These are phyloP conservation scores for Leptatherina wallacei DNA, from an alignment of 2,797 vertebrate genomes.

Conservation along the genomic window DNA sequence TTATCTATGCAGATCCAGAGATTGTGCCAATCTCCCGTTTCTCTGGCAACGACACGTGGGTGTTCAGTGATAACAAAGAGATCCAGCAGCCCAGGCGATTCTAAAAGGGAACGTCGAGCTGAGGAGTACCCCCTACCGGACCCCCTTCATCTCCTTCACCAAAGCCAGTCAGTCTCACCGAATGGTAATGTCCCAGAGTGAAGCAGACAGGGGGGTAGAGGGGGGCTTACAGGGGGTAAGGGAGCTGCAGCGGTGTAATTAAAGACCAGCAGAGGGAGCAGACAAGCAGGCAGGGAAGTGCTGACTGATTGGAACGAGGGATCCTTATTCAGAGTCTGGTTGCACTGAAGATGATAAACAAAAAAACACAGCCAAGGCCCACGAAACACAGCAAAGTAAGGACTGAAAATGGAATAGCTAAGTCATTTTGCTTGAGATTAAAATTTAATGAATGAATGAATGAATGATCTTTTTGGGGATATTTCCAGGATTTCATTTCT, in stretches of 20 bases:
- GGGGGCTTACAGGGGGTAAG: conserved; percentile 49
- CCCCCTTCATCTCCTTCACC: conserved; percentile 75
- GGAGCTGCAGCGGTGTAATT: conserved; percentile 55
- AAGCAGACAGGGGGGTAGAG: conserved; percentile 56
- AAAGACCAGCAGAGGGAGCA: conserved; percentile 74
- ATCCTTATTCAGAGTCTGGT: conserved; percentile 4
- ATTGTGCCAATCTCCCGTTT: conserved; percentile 27
- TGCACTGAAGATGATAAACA: neutral
- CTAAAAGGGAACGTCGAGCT: conserved; percentile 34
- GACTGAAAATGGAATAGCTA: neutral
- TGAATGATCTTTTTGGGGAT: neutral
- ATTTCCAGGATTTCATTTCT: conserved; percentile 3
- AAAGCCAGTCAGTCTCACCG: conserved; percentile 78
- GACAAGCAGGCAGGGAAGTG: conserved; percentile 11
- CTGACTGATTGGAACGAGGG: conserved; percentile 5
- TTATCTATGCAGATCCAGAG: conserved; percentile 32
- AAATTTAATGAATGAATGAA: neutral
- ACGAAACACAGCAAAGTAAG: neutral
- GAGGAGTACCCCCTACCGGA: conserved; percentile 78
- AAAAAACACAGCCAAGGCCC: neutral
- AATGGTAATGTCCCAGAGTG: conserved; percentile 82
- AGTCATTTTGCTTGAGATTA: neutral
- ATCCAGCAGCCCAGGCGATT: conserved; percentile 41
- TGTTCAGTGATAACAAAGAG: conserved; percentile 69
- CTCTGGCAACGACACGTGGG: conserved; percentile 52